These are phyloP conservation scores for Acanthiza pusilla DNA, from an alignment of 2,797 vertebrate genomes.

Conservation along the genomic window DNA sequence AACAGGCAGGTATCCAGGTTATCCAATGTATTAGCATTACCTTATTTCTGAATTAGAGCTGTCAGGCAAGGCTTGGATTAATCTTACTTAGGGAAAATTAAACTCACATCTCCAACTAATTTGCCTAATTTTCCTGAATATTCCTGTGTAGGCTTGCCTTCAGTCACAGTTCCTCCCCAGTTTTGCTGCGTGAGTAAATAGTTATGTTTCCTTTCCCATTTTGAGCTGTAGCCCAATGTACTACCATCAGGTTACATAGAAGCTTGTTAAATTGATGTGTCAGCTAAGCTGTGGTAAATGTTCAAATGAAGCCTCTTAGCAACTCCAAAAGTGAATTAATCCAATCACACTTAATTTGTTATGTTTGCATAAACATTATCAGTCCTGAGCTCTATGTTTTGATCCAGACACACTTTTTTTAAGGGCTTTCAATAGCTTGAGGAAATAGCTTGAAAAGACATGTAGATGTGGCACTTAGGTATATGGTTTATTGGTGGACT, in stretches of 20 bases:
- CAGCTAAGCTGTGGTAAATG: neutral
- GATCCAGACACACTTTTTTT: neutral
- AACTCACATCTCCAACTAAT: constrained; percentile 12
- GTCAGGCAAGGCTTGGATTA: neutral
- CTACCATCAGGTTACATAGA: neutral
- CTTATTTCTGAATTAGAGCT: constrained; percentile 10
- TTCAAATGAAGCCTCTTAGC: neutral
- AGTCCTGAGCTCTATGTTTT: neutral
- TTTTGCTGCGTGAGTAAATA: neutral
- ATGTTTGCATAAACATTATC: neutral
- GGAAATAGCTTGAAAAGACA: neutral
- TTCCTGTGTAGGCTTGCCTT: constrained; percentile 32
- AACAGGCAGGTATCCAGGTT: neutral
- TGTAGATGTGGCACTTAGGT: neutral
- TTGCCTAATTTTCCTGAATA: constrained; percentile 21
- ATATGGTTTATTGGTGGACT: neutral
- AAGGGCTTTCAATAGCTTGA: neutral
- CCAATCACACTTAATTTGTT: neutral
- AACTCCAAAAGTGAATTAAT: neutral
- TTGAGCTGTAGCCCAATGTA: neutral
- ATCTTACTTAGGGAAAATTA: constrained; percentile 4
- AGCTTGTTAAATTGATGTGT: neutral
- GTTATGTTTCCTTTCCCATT: neutral
- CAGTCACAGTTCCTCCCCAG: neutral
- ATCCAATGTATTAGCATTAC: neutral